These are phyloP conservation scores for Cervus canadensis DNA, from an alignment of 2,113 vertebrate genomes.

Conservation along the genomic window DNA sequence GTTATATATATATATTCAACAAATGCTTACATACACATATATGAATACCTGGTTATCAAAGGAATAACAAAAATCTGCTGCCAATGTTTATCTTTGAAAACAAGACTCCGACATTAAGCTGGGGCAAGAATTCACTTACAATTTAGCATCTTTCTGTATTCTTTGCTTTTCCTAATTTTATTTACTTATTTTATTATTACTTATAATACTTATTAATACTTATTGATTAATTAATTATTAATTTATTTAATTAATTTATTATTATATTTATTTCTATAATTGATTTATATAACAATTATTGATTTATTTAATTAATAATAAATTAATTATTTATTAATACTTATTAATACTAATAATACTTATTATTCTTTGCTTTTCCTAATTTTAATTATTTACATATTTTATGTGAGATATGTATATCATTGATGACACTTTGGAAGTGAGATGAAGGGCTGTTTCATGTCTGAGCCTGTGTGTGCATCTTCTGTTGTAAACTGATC, in stretches of 20 bases:
- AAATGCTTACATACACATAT: not conserved
- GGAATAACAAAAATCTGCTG: not conserved
- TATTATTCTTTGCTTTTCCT: not conserved
- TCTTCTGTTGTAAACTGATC: not conserved
- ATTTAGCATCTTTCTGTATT: not conserved
- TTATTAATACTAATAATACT: too few species aligned
- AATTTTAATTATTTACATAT: not conserved
- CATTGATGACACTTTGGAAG: not conserved
- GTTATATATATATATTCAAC: not conserved
- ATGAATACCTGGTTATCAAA: not conserved
- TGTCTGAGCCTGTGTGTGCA: not conserved
- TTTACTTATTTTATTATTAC: not conserved
- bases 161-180: not conserved
- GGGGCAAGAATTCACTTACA: not conserved
- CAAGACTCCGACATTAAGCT: rapidly evolving
- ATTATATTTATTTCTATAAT: too few species aligned
- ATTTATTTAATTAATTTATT: too few species aligned
- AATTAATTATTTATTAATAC: too few species aligned
- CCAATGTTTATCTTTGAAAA: not conserved
- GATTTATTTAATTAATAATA: too few species aligned
- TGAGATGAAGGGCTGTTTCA: not conserved
- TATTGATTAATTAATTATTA: too few species aligned
- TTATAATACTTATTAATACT: too few species aligned
- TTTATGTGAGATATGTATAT: not conserved
- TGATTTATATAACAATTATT: too few species aligned